phyloP scores from a whole-genome alignment of 1,140 invertebrate species.

The Triops longicaudatus region DNA sequence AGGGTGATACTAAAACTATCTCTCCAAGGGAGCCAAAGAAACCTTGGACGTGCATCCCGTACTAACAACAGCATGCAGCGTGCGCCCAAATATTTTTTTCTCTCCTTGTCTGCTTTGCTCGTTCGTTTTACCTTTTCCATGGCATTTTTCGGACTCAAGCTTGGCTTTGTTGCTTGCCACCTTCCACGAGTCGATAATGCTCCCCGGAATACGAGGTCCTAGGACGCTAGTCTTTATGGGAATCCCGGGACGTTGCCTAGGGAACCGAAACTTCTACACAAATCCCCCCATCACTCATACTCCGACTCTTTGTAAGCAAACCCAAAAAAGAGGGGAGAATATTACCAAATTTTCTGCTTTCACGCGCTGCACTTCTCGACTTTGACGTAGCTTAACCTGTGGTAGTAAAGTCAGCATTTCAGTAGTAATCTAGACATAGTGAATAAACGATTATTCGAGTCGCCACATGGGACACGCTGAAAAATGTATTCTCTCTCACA shows the following conservation, averaged over 20 bases:
- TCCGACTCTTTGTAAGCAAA: neutral
- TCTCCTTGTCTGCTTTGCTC: neutral
- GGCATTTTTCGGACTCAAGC: neutral
- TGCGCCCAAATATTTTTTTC: neutral
- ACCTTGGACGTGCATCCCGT: conserved; percentile 8
- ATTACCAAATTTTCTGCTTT: neutral
- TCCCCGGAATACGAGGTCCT: neutral
- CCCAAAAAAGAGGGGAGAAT: neutral
- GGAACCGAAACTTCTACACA: conserved; percentile 11
- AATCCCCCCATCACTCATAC: conserved; percentile 1
- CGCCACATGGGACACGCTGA: no score
- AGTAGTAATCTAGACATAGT: no score
- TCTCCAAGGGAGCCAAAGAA: neutral
- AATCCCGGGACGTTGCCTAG: neutral
- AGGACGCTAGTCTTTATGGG: neutral
- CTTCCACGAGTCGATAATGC: conserved; percentile 10
- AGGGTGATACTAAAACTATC: neutral
- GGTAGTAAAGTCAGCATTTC: neutral
- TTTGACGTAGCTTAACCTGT: neutral
- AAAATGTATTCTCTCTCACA: no score
- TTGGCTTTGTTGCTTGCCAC: neutral
- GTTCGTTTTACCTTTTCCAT: neutral
- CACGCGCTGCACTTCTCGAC: neutral
- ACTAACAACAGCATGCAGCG: conserved; percentile 1
- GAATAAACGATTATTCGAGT: no score